Base-by-base conservation (phyloP, 2,797 vertebrate species). In the Rhinella marina region DNA sequence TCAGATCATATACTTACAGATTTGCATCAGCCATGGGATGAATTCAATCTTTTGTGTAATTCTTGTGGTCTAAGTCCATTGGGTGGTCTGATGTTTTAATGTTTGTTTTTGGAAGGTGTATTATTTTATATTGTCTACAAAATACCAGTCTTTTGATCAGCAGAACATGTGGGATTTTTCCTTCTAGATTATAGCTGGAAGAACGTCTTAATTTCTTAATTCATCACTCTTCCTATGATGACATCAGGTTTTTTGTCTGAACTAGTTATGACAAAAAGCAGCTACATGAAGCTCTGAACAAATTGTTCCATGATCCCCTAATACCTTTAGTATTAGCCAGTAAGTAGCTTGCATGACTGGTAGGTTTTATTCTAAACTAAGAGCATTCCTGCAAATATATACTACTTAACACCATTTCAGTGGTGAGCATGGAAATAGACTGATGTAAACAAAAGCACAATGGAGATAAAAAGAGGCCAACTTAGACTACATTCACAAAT, bases 241-340 rank as follows among this genome's bases (percentile, higher is more conserved):
- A 59, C 19, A 6, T 17, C 57, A 59, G 17, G 17, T 59, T 59
- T 59, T 59, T 59, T 19, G 61, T 62, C 61, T 62, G 13, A 23
- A 62, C 61, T n/a, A 62, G 61, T 62, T 62, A 23, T n/a, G 23
- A 62, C 61, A 62, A 8, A 62, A 23, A 62, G 21, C 11, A 62
- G 59, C 59, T 62, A 62, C 7, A 62, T 7, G 19, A 62, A 23
- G 21, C 21, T n/a, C 21, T 27, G 52, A 81, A 86, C 85, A 86
- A 86, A 70, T 86, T 86, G 61, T 86, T 86, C 13, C 27, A 72
- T n/a, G 62, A 81, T 86, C 76, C 61, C 50, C 12, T 79, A 86
- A 85, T 62, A 50, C 52, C 48, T 41, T 41, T 27, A 23, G 32
- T n/a, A 48, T 85, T 77, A 77, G 16, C 23, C 3, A 50, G 19